Evolutionary conservation across 2,888 invertebrate species (phyloP), one percentile per base, ranked within the genome.

Genomic region (Andrena trimmerana): DNA sequence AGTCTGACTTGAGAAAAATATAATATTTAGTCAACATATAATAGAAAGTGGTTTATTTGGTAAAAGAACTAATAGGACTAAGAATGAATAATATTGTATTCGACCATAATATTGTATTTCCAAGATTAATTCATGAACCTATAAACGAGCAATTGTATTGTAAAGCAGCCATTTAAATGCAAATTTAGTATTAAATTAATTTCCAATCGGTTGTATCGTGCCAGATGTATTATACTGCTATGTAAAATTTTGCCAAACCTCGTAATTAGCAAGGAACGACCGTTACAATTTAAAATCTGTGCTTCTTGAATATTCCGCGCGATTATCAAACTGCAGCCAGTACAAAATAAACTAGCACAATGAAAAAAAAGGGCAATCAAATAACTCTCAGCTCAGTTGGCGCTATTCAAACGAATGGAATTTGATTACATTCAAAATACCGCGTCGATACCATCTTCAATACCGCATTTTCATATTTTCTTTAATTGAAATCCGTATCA

Each of bases 371-470:
- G 6, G n/a, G 36, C 24, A 16, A 27, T 65, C 42, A 65, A 65
- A 65, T 65, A 65, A 65, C 13, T 48, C 20, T 4, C 31, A 48
- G 16, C 24, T 24, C 8, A 24, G 27, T 48, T 16, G 65, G 42
- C 13, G 42, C 8, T 29, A 29, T 27, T 50, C 8, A 48, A 16
- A 16, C 27, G 24, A 50, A 24, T 50, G 65, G 65, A 48, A 66
- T 66, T 48, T 66, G 16, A 66, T 66, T 69, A 36, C 68, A 75
- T 62, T 54, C 52, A 62, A 62, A 75, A 68, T 29, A 36, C 6
- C 0, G 16, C 7, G 7, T 0, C 10, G 36, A 52, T 27, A 29
- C 62, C 4, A 27, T 20, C 59, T 69, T 68, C 69, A 52, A 62
- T 48, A 29, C 50, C 8, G 5, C 50, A 52, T 52, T 66, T 66